Percentiles rank a stretch among this genome's conserved stretches.
Conservation (phyloP, 2,888 invertebrate genomes). For the Phyto melanocephala region DNA sequence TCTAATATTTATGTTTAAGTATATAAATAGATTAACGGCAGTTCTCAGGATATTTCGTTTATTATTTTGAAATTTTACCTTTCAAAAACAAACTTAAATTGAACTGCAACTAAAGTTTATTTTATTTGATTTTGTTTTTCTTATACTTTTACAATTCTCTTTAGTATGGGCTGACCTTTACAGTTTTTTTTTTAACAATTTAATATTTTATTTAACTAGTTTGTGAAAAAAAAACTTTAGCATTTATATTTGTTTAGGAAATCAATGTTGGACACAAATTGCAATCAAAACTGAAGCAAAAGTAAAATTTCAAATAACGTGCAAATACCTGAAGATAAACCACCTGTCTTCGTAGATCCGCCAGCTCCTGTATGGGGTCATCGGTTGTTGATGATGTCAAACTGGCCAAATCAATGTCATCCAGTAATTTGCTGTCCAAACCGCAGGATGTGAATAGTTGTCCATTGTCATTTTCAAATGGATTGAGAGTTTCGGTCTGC, state of each 20-base stretch:
- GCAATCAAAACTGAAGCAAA: constrained; percentile 64
- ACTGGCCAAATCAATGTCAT: constrained; percentile 79
- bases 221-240: constrained; percentile 42
- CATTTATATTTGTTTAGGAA: constrained; percentile 26
- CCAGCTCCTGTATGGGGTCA: constrained; percentile 84
- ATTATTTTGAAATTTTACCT: constrained; percentile 64
- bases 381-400: constrained; percentile 80
- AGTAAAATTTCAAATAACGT: constrained; percentile 73
- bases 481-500: constrained; percentile 93
- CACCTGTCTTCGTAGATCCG: constrained; percentile 89
- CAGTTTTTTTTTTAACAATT: constrained; percentile 14
- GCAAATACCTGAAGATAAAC: constrained; percentile 86
- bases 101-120: constrained; percentile 59
- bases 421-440: constrained; percentile 80
- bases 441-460: constrained; percentile 81
- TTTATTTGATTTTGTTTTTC: constrained; percentile 14
- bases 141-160: background rate
- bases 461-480: constrained; percentile 88
- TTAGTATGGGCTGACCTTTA: constrained; percentile 1
- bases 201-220: background rate
- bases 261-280: constrained; percentile 53
- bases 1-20: constrained; percentile 45
- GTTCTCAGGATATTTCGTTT: constrained; percentile 58
- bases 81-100: constrained; percentile 57
- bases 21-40: constrained; percentile 49